phyloP scores from a whole-genome alignment of 2,888 invertebrate species.

The Ephialtes manifestator region DNA sequence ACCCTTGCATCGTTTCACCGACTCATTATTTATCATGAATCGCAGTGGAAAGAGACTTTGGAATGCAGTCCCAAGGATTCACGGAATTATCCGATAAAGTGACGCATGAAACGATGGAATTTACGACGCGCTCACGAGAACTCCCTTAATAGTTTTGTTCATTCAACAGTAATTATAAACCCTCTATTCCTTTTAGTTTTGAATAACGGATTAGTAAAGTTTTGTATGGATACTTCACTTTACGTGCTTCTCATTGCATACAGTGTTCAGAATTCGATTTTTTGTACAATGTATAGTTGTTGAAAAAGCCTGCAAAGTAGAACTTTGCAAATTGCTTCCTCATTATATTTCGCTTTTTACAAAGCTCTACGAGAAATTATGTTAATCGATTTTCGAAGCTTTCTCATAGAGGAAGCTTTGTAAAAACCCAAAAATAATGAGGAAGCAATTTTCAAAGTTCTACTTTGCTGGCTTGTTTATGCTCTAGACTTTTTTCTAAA shows the following conservation, averaged over 20 bases:
- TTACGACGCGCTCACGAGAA: conserved; percentile 27
- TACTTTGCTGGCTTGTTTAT: too few relatives aligned
- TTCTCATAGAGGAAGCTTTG: too few relatives aligned
- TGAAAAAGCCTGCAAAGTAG: too few relatives aligned
- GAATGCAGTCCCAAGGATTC: conserved; percentile 34
- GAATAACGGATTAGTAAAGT: not conserved
- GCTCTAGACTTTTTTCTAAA: too few relatives aligned
- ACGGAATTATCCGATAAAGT: conserved; percentile 48
- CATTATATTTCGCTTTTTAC: too few relatives aligned
- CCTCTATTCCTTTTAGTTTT: not conserved
- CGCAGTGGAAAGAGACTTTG: conserved; percentile 20
- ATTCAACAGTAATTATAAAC: conserved; percentile 1
- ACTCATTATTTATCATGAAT: conserved; percentile 56
- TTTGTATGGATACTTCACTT: not conserved
- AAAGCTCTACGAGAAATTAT: too few relatives aligned
- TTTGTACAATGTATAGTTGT: too few relatives aligned
- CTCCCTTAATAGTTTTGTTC: not conserved
- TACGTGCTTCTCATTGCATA: not conserved
- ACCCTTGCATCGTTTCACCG: conserved; percentile 1
- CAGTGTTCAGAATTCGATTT: too few relatives aligned
- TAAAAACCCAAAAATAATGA: too few relatives aligned
- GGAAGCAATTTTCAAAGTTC: too few relatives aligned
- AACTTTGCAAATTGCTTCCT: too few relatives aligned
- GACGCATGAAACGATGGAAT: conserved; percentile 47
- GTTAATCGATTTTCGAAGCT: too few relatives aligned